Conservation (phyloP, 30 jellyfish, hydroid and myxozoan species). For the Clytia hemisphaerica region DNA sequence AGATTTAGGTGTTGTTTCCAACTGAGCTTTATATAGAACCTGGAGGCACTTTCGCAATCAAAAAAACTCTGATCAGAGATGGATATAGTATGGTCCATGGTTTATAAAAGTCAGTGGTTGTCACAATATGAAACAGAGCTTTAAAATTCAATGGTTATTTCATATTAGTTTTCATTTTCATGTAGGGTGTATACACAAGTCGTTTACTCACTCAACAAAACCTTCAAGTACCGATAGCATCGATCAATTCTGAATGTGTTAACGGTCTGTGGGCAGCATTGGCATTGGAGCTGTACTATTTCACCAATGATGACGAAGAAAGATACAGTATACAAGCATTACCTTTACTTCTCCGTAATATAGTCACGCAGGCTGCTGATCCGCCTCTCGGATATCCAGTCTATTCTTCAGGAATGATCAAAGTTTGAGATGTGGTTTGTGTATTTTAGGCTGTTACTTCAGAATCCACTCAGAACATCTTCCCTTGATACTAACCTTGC, state of each 20-base stretch:
- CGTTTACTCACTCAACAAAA: slow-evolving; percentile 60
- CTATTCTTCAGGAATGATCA: slow-evolving; percentile 63
- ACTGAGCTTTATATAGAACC: too few species aligned
- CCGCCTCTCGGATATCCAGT: slow-evolving; percentile 92
- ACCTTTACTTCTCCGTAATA: slow-evolving; percentile 60
- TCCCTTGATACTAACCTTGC: too few species aligned
- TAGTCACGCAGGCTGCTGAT: slow-evolving; percentile 77
- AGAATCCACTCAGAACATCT: too few species aligned
- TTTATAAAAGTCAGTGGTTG: neutral
- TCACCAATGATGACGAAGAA: slow-evolving; percentile 86
- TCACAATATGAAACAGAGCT: neutral
- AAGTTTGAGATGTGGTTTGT: too few species aligned
- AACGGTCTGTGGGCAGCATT: slow-evolving; percentile 68
- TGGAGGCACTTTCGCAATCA: too few species aligned
- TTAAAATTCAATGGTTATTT: neutral
- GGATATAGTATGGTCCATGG: neutral
- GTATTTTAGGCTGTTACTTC: too few species aligned
- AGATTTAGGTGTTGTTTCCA: too few species aligned
- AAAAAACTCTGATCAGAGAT: too few species aligned
- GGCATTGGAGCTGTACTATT: slow-evolving; percentile 57
- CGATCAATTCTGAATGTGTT: slow-evolving; percentile 48
- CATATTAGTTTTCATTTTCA: neutral
- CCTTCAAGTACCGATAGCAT: slow-evolving; percentile 55
- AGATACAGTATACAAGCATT: slow-evolving; percentile 93
- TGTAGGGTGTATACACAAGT: slow-evolving; percentile 68